A percentile compares a stretch with the other conserved stretches of the same genome.
phyloP scores from a whole-genome alignment of 2,888 invertebrate species.

The Matsumyia berberina region DNA sequence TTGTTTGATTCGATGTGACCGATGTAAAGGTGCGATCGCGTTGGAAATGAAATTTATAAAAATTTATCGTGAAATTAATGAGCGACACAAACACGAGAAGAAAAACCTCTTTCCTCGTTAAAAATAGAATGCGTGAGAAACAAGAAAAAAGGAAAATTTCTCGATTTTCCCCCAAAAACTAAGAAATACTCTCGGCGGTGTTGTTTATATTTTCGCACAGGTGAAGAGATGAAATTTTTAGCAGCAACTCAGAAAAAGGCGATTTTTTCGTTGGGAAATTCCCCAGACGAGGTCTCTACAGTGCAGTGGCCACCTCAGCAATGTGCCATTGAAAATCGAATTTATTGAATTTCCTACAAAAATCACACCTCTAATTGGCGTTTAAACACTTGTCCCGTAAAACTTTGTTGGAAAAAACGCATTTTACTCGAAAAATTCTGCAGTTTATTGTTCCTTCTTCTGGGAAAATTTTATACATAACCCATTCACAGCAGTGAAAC shows the following conservation, averaged over 20 bases:
- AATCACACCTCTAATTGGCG: not conserved
- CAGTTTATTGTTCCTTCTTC: not conserved
- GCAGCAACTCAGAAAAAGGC: conserved; percentile 26
- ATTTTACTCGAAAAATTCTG: conserved; percentile 6
- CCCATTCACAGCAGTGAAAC: conserved; percentile 56
- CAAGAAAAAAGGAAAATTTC: conserved; percentile 23
- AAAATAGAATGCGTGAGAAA: conserved; percentile 75
- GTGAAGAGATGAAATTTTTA: conserved; percentile 53
- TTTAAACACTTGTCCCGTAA: not conserved
- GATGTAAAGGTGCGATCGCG: conserved; percentile 56
- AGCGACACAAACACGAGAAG: conserved; percentile 44
- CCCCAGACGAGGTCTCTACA: conserved; percentile 48
- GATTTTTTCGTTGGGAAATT: conserved; percentile 43
- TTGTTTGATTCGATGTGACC: conserved; percentile 59
- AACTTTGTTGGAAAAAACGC: not conserved
- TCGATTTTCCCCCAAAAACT: conserved; percentile 16
- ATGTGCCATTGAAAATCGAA: conserved; percentile 35
- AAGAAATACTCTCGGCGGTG: conserved; percentile 21
- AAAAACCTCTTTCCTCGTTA: conserved; percentile 46
- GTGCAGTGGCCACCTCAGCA: conserved; percentile 72
- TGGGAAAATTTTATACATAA: conserved; percentile 64
- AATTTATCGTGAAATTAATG: conserved; percentile 46
- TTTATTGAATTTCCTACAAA: conserved; percentile 7
- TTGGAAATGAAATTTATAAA: conserved; percentile 39
- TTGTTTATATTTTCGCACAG: conserved; percentile 71